Conservation (phyloP, 1,140 invertebrate species). For the Subanguina moxae region DNA sequence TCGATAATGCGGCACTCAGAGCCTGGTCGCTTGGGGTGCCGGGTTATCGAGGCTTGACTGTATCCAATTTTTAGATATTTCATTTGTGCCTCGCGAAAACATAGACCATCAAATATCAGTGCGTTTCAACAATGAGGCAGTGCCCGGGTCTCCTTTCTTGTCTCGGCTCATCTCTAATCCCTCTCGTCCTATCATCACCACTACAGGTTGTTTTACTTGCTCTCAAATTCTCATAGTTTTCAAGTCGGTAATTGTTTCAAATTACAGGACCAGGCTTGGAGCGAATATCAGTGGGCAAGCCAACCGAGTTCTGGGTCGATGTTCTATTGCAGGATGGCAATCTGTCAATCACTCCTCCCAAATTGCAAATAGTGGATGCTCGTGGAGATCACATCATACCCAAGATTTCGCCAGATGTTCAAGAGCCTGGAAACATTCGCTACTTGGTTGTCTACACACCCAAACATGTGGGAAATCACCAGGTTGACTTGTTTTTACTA, state of each 20-base stretch:
- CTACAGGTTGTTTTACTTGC: neutral
- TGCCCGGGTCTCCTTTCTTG: conserved; percentile 68
- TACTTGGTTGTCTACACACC: conserved; percentile 76
- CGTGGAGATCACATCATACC: conserved; percentile 30
- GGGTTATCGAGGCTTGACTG: no score
- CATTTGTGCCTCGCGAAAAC: conserved; percentile 85
- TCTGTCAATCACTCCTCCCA: conserved; percentile 8
- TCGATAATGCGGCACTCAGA: no score
- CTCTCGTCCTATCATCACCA: neutral
- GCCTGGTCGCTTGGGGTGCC: no score
- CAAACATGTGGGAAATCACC: conserved; percentile 72
- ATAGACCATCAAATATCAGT: conserved; percentile 90
- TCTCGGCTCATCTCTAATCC: conserved; percentile 40
- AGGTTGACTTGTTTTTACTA: conserved; percentile 13
- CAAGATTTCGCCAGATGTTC: conserved; percentile 28
- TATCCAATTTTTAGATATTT: conserved; percentile 68
- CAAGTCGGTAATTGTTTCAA: no score
- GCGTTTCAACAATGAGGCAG: conserved; percentile 93
- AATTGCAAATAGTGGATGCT: conserved; percentile 44
- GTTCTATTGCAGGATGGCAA: neutral
- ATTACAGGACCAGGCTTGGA: conserved; percentile 73
- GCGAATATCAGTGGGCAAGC: conserved; percentile 81
- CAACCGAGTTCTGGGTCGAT: conserved; percentile 71
- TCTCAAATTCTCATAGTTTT: no score
- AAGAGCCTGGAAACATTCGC: conserved; percentile 41